Conservation (phyloP, 1,140 invertebrate genomes). For the Schlechtendalia chinensis region DNA sequence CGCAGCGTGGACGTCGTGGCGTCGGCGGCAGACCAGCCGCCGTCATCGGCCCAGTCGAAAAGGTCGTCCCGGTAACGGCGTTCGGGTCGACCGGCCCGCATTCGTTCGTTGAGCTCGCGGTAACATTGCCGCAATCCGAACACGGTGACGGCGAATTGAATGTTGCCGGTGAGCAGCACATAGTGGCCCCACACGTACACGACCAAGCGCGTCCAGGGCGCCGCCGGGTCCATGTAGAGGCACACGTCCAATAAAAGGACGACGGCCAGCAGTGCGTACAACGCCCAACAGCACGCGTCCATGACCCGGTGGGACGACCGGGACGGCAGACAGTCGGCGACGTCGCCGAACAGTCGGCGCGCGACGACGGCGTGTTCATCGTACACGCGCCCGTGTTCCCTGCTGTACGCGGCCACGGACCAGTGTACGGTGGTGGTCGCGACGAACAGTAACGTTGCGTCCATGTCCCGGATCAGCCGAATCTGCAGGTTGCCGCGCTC, state of each 20-base stretch:
- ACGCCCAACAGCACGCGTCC: background rate
- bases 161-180: background rate
- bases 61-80: background rate
- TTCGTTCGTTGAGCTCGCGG: background rate
- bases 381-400: background rate
- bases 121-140: slow-evolving; percentile 1
- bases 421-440: background rate
- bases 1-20: background rate
- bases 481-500: background rate
- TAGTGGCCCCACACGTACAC: background rate
- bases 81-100: background rate
- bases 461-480: background rate
- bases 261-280: background rate
- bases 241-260: background rate
- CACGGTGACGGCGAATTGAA: slow-evolving; percentile 32
- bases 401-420: background rate
- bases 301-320: background rate
- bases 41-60: background rate
- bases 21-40: too few relatives aligned
- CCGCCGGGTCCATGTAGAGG: background rate
- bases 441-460: background rate
- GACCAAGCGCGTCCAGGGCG: background rate
- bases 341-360: background rate
- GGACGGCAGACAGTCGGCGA: background rate
- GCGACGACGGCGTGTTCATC: background rate